phyloP scores from a whole-genome alignment of 92 coral and sea anemone species.

The Zoanthus gigantus region DNA sequence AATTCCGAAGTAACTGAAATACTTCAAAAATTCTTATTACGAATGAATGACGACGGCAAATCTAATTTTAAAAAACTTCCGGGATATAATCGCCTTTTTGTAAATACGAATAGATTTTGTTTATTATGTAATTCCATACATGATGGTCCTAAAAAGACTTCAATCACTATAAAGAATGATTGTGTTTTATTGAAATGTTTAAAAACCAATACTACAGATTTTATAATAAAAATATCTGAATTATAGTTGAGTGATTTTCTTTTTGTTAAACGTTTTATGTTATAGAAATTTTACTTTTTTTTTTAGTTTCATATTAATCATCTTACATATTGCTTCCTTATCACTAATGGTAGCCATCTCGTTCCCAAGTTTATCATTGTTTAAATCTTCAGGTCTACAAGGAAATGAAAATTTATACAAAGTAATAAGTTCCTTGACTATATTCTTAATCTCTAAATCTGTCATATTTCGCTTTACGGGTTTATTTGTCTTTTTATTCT shows the following conservation, averaged over 20 bases:
- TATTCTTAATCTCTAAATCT: neutral
- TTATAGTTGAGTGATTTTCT: neutral
- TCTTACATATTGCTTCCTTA: neutral
- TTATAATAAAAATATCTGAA: neutral
- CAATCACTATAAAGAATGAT: neutral
- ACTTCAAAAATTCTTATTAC: neutral
- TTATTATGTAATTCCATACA: neutral
- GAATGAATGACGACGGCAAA: neutral
- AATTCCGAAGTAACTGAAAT: neutral
- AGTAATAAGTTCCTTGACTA: neutral
- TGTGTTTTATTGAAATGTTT: constrained; percentile 2
- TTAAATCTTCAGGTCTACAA: neutral
- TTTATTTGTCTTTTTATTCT: no score
- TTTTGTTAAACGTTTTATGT: neutral
- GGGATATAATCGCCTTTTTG: neutral
- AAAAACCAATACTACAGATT: neutral
- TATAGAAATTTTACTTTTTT: neutral
- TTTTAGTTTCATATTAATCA: neutral
- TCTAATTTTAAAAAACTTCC: neutral
- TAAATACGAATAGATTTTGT: neutral
- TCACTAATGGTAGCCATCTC: neutral
- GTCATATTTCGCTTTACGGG: neutral
- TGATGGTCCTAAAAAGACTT: constrained; percentile 3
- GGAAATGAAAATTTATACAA: neutral
- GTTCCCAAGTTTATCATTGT: neutral